phyloP scores from a whole-genome alignment of 2,888 invertebrate species.

The Protophormia terraenovae region DNA sequence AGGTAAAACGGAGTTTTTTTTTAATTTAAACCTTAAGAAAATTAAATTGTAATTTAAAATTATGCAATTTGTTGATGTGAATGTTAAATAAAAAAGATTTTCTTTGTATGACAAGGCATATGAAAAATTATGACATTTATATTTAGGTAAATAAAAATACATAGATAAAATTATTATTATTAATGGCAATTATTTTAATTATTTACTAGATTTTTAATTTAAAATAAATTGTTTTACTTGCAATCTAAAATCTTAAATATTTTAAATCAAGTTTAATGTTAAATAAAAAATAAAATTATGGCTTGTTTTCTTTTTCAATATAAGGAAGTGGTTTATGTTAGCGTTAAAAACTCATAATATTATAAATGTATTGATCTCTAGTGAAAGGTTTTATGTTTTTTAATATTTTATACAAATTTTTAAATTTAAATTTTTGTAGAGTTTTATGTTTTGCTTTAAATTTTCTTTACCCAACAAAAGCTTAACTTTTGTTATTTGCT shows the following conservation, averaged over 20 bases:
- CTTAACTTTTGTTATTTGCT: not conserved
- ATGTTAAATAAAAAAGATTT: not conserved
- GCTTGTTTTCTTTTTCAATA: too few species aligned
- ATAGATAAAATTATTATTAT: too few species aligned
- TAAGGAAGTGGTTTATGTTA: too few species aligned
- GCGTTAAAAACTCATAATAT: not conserved
- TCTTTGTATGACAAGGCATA: not conserved
- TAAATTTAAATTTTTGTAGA: not conserved
- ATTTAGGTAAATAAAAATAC: too few species aligned
- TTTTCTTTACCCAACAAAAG: not conserved
- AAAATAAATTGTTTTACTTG: too few species aligned
- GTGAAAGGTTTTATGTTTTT: constrained; percentile 42
- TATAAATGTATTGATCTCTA: constrained; percentile 2
- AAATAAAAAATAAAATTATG: too few species aligned
- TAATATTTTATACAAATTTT: not conserved
- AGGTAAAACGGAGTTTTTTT: constrained; percentile 21
- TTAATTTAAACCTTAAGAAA: not conserved
- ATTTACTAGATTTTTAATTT: too few species aligned
- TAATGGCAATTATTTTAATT: too few species aligned
- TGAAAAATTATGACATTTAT: not conserved
- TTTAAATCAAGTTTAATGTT: too few species aligned
- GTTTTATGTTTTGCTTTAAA: not conserved
- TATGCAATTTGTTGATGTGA: constrained; percentile 43
- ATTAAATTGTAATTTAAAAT: constrained; percentile 4
- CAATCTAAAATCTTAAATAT: too few species aligned